Evolutionary conservation across 1,140 invertebrate species (phyloP), one percentile per base, ranked within the genome.

Genomic region (Acromyrmex charruanus): DNA sequence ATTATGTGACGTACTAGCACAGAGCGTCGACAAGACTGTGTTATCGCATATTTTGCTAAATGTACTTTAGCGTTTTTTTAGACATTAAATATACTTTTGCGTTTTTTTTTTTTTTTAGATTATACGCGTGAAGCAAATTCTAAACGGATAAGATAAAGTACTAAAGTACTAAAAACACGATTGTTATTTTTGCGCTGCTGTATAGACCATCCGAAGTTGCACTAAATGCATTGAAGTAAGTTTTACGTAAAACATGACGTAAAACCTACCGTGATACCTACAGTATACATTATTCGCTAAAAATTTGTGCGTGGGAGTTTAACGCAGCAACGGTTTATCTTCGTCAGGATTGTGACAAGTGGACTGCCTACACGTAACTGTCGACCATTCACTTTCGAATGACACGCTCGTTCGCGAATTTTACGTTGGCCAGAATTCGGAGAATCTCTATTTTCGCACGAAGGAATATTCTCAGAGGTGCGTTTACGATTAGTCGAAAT

Each of bases 401-500:
- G 35, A 81, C 58, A 14, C n/a, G 49, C 31, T 18, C n/a, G 6
- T 69, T 80, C 9, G n/a, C 66, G 14, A 58, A 1, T 49, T 28
- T 53, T n/a, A 7, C 1, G 6, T 69, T 6, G 7, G 1, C 21
- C 12, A 44, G 14, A 66, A 39, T 31, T 59, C 31, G 65, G 4
- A 39, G 65, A 39, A 21, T 51, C 35, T 68, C 1, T 39, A n/a
- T 35, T 66, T 18, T 35, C 0, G 5, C 65, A 2, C 28, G 25
- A 55, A 25, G n/a, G 53, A 71, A 71, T 55, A 44, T 81, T 28
- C 3, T 80, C 14, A 65, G 51, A n/a, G 3, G 58, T 31, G n/a
- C 12, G 10, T 77, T 72, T 25, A 3, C 14, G 12, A 58, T 55
- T 12, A 14, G 5, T 51, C 21, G 18, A 51, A 21, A 14, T 80